phyloP scores from a whole-genome alignment of 92 coral and sea anemone genomes.

The Epizoanthus ramosus region DNA sequence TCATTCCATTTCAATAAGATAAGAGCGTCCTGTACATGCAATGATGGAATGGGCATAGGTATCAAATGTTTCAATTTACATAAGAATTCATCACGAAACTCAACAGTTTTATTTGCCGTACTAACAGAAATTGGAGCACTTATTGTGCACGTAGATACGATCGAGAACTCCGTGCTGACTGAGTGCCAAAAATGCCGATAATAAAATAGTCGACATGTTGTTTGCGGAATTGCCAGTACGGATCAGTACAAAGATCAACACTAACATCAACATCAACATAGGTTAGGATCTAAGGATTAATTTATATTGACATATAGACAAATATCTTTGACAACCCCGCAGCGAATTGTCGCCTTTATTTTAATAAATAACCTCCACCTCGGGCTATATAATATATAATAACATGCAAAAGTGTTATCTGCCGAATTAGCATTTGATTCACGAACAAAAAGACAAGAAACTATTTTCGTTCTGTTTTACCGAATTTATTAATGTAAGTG shows the following conservation, averaged over 20 bases:
- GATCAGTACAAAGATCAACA: neutral
- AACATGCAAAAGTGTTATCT: neutral
- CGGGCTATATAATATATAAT: slow-evolving; percentile 18
- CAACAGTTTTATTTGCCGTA: too few relatives aligned
- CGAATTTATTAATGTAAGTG: neutral
- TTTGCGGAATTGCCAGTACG: neutral
- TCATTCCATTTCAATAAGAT: slow-evolving; percentile 6
- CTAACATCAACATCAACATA: neutral
- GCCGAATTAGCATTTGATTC: slow-evolving; percentile 13
- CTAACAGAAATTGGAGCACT: too few relatives aligned
- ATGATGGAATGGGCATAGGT: neutral
- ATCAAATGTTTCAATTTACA: neutral
- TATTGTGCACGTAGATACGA: too few relatives aligned
- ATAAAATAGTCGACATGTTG: neutral
- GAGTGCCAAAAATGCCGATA: neutral
- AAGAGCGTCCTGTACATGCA: neutral
- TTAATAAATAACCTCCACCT: slow-evolving; percentile 8
- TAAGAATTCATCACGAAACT: neutral
- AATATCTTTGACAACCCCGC: slow-evolving; percentile 11
- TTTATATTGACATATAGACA: neutral
- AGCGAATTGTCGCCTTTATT: slow-evolving; percentile 11
- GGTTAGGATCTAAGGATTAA: neutral
- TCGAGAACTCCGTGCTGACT: neutral
- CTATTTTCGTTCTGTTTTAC: neutral
- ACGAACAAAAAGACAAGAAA: neutral